Evolutionary conservation across 2,113 vertebrate species (phyloP), one percentile per base, ranked within the genome.

Genomic region (Microtus montanus): DNA sequence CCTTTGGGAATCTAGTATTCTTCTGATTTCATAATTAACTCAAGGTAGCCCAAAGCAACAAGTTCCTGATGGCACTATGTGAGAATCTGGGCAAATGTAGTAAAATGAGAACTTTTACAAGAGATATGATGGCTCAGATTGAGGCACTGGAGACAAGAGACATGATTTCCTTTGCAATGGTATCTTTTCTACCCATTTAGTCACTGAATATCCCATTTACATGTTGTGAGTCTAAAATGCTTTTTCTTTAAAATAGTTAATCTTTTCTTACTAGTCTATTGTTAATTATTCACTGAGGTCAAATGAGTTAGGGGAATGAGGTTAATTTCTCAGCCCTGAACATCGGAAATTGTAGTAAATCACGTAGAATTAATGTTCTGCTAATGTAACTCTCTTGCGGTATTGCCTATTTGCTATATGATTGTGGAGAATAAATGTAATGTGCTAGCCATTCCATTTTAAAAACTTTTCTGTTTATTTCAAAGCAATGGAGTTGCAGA

Each of bases 1-100:
- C 88, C 86, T 75, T 38, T 61, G 63, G 58, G 38, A 92, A 87
- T 91, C 52, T 93, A 75, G 22, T 91, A 35, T 93, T 91, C 70
- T 77, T 77, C 64, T 28, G 12, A 41, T 92, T 95, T 92, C 79
- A 87, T 80, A 95, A 94, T 77, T 95, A 96, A 87, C 91, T 83
- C 73, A 90, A 93, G 41, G 26, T 90, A 96, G 30, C 61, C 86
- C 88, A 89, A 93, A 95, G 94, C 93, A 97, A 93, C 86, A 97
- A 79, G 89, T 86, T 78, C 26, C 26, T 89, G 9, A 68, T 68
- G 63, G 75, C 85, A 92, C 44, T 73, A 79, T 20, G 11, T 73
- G 88, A 64, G 0, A 77, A 49, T 68, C 15, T 38, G 73, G 52
- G 58, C 44, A 96, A 95, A 89, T 83, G 49, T 73, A 28, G n/a